Conservation (phyloP, 2,888 invertebrate genomes). For the Eueremaeus valkanovi region DNA sequence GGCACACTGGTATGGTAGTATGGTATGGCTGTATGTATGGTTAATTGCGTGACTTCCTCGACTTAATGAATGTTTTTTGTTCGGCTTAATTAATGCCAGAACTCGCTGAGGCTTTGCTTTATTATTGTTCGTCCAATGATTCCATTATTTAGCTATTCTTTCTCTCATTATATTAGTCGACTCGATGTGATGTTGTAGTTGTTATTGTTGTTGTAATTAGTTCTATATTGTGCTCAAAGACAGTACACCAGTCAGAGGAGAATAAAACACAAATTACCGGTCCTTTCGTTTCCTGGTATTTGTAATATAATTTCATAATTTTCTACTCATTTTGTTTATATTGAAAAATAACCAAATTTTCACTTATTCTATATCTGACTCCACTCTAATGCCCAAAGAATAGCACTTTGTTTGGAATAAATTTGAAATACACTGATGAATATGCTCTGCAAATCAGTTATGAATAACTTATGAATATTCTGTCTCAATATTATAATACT, state of each 20-base stretch:
- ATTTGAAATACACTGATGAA: background rate
- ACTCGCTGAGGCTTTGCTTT: slow-evolving; percentile 28
- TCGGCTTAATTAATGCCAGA: slow-evolving; percentile 34
- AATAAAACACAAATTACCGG: slow-evolving; percentile 34
- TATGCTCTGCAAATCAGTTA: slow-evolving; percentile 11
- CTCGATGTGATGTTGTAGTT: slow-evolving; percentile 27
- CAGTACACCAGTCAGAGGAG: background rate
- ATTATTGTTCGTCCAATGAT: slow-evolving; percentile 30
- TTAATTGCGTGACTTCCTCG: slow-evolving; percentile 34
- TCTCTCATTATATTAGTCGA: slow-evolving; percentile 33
- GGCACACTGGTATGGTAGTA: background rate
- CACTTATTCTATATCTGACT: background rate
- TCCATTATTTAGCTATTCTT: slow-evolving; percentile 23
- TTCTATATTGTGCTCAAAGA: slow-evolving; percentile 26
- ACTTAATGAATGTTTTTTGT: slow-evolving; percentile 36
- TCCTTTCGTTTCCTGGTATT: slow-evolving; percentile 32
- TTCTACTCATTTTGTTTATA: slow-evolving; percentile 19
- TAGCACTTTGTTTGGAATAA: slow-evolving; percentile 24
- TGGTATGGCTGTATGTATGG: background rate
- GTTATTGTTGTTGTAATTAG: slow-evolving; percentile 36
- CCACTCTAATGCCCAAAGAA: background rate
- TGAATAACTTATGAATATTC: slow-evolving; percentile 11
- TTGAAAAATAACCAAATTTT: slow-evolving; percentile 13
- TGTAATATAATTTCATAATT: slow-evolving; percentile 11
- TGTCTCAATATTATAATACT: too few relatives aligned